Evolutionary conservation across 1,140 invertebrate genomes (phyloP), one percentile per base, ranked within the genome.

Genomic region (Aphelinus atriplicis): DNA sequence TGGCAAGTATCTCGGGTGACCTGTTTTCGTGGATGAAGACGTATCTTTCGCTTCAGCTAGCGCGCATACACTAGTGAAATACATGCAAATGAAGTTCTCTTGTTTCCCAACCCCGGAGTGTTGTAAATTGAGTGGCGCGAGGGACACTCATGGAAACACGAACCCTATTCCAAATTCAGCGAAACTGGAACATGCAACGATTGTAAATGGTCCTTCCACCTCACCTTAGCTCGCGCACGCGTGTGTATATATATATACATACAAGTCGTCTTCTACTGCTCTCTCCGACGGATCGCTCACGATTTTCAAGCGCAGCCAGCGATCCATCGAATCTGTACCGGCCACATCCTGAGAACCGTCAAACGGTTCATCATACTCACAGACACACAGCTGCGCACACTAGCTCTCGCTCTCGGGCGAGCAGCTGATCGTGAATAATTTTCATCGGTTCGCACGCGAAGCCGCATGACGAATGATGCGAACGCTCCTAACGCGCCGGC

Each of bases 401-500:
- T 4, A 53, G 51, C 51, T 9, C 4, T 53, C 51, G 9, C 9
- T 53, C 51, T 53, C 51, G 51, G 9, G 9, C 4, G 51, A 4
- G 4, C 51, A 53, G 9, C 51, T 46, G 64, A 75, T 46, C 7
- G 53, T 56, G 47, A 9, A 10, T 47, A 43, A 9, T 45, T 43
- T 42, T 10, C 45, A 64, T 57, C 53, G 56, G 26, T 70, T 70
- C 51, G 55, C 73, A 64, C 66, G 66, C 65, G 68, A 63, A 50
- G 64, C 43, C 45, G 50, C 72, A 56, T 68, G 72, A 74, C 65
- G 72, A 63, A 74, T 57, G 65, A 74, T 63, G 50, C 57, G 65
- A 68, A 55, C 50, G 57, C 48, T 50, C 57, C 71, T 67, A 73
- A 73, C 53, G 50, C 60, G 46, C 67, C 2, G 46, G 63, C 48